Base-by-base conservation (phyloP, 2,797 vertebrate species). In the Phrynocephalus guinanensis region DNA sequence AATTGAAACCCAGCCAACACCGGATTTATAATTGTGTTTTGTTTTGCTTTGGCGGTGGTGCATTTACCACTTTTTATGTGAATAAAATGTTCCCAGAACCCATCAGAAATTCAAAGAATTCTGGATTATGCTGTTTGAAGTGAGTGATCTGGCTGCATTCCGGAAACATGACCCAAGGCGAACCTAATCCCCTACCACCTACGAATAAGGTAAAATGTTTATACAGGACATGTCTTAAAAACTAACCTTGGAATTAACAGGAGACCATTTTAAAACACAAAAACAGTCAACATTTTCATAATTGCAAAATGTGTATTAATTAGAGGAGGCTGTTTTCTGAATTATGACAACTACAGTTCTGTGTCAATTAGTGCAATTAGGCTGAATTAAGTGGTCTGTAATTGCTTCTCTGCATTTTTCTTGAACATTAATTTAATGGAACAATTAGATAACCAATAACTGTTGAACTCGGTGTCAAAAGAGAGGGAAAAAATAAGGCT, bases 271-370 rank as follows among this genome's bases (percentile, higher is more conserved):
- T 0, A 87, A 87, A 94, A 15, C 30, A 82, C 84, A 16, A 48
- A 82, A 86, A 16, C 88, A 85, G 90, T 89, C 73, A 77, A 88
- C 26, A 0, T 87, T 48, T 81, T 92, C 87, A 66, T 90, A 92
- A 91, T 86, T 81, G 52, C 87, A 16, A 44, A 38, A 90, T 88
- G 81, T 79, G 60, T 87, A 92, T 90, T 94, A 94, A 94, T 93
- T 87, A 93, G 86, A 88, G n/a, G 72, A 85, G 87, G 89, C 83
- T 88, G 56, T 84, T 92, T 91, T 85, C 83, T 91, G 87, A 88
- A 87, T 89, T 84, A 82, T 56, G 44, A 86, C 38, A 75, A 91
- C 50, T n/a, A 89, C 1, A 84, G 83, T 85, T 91, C 84, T 68
- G 60, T 85, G 60, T 6, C 22, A 93, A 90, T 88, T 83, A 92